phyloP scores from a whole-genome alignment of 2,797 vertebrate species.

The Sciurus vulgaris region DNA sequence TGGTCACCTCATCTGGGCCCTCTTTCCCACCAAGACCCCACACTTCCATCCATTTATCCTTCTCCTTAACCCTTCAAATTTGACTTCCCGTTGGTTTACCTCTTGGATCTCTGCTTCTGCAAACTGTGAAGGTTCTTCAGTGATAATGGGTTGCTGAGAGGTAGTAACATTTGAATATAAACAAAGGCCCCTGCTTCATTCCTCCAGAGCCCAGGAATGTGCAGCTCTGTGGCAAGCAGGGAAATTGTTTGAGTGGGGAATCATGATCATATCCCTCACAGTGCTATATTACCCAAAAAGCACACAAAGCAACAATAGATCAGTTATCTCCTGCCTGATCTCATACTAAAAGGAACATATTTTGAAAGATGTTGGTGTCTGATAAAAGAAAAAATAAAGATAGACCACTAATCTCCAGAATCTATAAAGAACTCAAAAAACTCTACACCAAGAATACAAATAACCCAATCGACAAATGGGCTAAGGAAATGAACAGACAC shows the following conservation, averaged over 20 bases:
- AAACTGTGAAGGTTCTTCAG: neutral
- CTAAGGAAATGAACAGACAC: no score
- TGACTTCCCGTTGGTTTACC: constrained; percentile 5
- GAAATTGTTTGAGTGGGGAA: neutral
- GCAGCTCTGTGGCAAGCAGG: neutral
- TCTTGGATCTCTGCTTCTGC: neutral
- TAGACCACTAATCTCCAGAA: no score
- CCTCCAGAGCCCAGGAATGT: neutral
- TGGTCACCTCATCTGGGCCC: neutral
- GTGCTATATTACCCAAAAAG: neutral
- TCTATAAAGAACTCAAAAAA: no score
- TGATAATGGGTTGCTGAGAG: neutral
- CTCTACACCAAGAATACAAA: no score
- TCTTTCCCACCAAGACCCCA: constrained; percentile 4
- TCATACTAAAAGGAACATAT: constrained; percentile 5
- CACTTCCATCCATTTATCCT: neutral
- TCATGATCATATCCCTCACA: neutral
- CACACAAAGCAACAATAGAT: neutral
- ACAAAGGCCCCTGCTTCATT: neutral
- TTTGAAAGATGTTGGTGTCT: constrained; percentile 30
- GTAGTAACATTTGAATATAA: neutral
- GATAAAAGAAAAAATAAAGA: neutral
- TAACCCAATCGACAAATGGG: no score
- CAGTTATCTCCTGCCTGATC: neutral
- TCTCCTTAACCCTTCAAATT: neutral